Base-by-base conservation (phyloP, 2,797 vertebrate genomes). In the Muraenolepis orangiensis region DNA sequence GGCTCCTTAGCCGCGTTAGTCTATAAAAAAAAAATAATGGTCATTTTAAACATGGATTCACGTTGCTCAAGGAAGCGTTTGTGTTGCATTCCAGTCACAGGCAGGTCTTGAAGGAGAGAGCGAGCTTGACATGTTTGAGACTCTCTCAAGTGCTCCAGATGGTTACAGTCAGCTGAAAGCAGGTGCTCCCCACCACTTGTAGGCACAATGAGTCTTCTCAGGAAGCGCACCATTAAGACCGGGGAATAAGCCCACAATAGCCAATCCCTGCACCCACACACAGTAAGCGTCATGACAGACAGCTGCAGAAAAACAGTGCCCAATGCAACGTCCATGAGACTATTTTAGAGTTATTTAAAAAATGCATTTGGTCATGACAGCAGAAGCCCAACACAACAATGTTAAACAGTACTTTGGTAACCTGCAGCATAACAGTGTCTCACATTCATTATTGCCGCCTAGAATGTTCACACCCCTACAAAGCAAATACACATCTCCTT, bases 1-100 rank as follows among this genome's bases (percentile, higher is more conserved):
- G 95, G 97, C 81, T 99, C 98, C 87, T 95, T 97, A 57, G 96
- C 96, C 77, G 96, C 96, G 89, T 99, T 99, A 16, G 96, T 98
- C 98, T 99, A 6, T 1, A 28, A 36, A 67, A 3, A 26, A 14
- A 1, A 70, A 4, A 71, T 46, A 2, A 46, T 57, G 29, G 29
- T 12, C 1, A 72, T 28, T 14, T n/a, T 26, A 66, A 2, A 4
- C 26, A 23, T 13, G 26, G 57, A 38, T 64, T 31, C 7, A 18
- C 10, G 29, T 42, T 16, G 42, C 26, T 5, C 12, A 64, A 28
- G 12, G 20, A 28, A 72, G 14, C 10, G 26, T 42, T 46, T 68
- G 31, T 69, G 73, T 23, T 51, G 67, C 29, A 6, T 20, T 51
- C 51, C 73, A 23, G 28, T 42, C 66, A 74, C 2, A 34, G 73